Percentiles rank a stretch among this genome's conserved stretches.
These are phyloP conservation scores for Pseudotriccus pelzelni DNA, from an alignment of 2,797 vertebrate genomes.

Conservation along the genomic window DNA sequence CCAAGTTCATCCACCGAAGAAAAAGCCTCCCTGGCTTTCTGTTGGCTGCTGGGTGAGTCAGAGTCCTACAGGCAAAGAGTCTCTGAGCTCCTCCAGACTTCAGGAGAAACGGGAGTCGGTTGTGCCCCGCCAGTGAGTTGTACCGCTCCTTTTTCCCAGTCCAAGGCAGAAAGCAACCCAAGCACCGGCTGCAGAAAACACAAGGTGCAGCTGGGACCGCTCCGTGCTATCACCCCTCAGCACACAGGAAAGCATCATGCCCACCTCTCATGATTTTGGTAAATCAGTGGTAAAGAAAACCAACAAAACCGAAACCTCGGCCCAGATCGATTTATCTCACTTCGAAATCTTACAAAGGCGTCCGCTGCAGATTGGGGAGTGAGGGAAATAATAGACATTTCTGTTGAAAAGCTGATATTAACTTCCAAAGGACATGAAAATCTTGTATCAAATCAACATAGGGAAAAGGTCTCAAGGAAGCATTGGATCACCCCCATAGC, in stretches of 20 bases:
- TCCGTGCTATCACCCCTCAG: background rate
- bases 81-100: background rate
- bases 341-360: background rate
- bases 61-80: background rate
- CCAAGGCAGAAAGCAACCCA: accelerated
- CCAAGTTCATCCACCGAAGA: background rate
- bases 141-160: background rate
- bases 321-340: background rate
- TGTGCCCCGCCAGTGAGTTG: background rate
- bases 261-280: background rate
- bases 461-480: background rate
- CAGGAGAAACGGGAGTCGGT: background rate
- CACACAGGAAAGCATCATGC: accelerated
- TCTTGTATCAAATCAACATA: background rate
- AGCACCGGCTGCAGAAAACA: background rate
- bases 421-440: background rate
- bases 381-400: background rate
- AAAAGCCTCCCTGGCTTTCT: background rate
- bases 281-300: background rate
- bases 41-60: background rate
- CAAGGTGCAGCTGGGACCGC: background rate
- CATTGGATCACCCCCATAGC: background rate
- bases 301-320: accelerated
- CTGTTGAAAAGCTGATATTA: background rate
- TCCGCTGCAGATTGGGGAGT: background rate